Percentiles rank a stretch among this genome's conserved stretches.
phyloP scores from a whole-genome alignment of 2,113 vertebrate species.

The Genyomyrus donnyi region DNA sequence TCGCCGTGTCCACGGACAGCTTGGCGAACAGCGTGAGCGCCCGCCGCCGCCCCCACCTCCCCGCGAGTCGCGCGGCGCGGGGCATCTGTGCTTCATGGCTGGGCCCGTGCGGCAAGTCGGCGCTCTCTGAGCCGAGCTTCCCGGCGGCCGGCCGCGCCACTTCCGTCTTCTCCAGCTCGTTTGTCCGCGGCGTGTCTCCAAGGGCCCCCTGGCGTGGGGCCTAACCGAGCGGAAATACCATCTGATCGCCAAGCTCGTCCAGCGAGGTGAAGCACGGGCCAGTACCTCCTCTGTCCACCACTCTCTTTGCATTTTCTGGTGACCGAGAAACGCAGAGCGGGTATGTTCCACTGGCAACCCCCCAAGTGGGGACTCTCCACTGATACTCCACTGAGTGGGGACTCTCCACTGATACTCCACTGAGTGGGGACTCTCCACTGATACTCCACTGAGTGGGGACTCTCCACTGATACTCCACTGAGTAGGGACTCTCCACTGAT shows the following conservation, averaged over 20 bases:
- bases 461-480: neutral
- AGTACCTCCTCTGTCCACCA: neutral
- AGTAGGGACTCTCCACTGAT: neutral
- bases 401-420: neutral
- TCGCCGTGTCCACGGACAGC: constrained; percentile 48
- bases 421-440: neutral
- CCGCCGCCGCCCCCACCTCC: constrained; percentile 44
- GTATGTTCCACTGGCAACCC: neutral
- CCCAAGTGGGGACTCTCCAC: neutral
- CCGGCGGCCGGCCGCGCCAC: constrained; percentile 47
- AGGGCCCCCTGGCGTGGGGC: neutral
- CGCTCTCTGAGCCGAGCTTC: neutral
- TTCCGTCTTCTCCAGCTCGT: constrained; percentile 16
- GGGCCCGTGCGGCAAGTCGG: constrained; percentile 20
- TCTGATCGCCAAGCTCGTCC: constrained; percentile 3
- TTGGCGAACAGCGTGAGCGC: constrained; percentile 60
- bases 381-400: neutral
- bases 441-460: neutral
- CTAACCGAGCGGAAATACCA: constrained; percentile 13
- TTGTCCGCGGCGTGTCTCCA: neutral
- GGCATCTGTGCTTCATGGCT: constrained; percentile 51
- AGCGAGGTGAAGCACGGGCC: constrained; percentile 1
- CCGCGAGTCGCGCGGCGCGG: constrained; percentile 41
- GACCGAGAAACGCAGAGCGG: neutral
- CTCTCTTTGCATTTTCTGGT: neutral